These are phyloP conservation scores for Bubalus kerabau DNA, from an alignment of 2,113 vertebrate genomes.

Conservation along the genomic window DNA sequence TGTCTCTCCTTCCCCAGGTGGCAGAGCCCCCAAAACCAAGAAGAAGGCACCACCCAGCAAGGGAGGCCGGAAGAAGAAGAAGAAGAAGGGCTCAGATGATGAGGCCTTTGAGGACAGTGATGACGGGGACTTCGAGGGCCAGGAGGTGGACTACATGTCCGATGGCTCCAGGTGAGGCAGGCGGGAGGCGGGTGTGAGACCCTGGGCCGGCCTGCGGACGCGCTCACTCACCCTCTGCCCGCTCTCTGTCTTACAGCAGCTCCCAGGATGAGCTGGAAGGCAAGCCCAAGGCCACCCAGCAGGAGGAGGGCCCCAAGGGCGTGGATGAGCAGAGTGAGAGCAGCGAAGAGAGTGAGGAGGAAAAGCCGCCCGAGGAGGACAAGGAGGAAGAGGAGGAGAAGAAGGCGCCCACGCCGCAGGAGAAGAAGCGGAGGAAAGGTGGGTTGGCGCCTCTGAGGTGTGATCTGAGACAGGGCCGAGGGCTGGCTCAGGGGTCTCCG, in stretches of 20 bases:
- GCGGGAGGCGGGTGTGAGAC: accelerated
- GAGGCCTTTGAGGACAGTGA: slow-evolving; percentile 92
- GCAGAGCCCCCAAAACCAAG: slow-evolving; percentile 74
- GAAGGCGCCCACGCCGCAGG: slow-evolving; percentile 85
- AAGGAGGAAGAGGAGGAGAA: slow-evolving; percentile 92
- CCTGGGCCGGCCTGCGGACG: accelerated
- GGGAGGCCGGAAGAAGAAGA: slow-evolving; percentile 81
- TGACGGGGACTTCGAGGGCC: slow-evolving; percentile 91
- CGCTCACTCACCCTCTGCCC: accelerated
- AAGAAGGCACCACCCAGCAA: slow-evolving; percentile 70
- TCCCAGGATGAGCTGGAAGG: slow-evolving; percentile 82
- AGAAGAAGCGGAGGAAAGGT: slow-evolving; percentile 93
- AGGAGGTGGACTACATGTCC: slow-evolving; percentile 95
- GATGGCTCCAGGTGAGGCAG: slow-evolving; percentile 88
- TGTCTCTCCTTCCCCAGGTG: slow-evolving; percentile 38
- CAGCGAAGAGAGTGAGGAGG: slow-evolving; percentile 93
- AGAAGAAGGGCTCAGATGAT: slow-evolving; percentile 82
- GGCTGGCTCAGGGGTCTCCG: accelerated
- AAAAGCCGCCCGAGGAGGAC: slow-evolving; percentile 88
- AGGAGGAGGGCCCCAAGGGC: slow-evolving; percentile 90
- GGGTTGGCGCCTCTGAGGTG: background rate
- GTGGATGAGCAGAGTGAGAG: slow-evolving; percentile 91
- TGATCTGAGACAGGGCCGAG: accelerated
- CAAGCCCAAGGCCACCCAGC: slow-evolving; percentile 79
- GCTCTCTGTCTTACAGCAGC: slow-evolving; percentile 74